A percentile compares a stretch with the other conserved stretches of the same genome.
Conservation (phyloP, 2,797 vertebrate genomes). For the Monodelphis domestica region DNA sequence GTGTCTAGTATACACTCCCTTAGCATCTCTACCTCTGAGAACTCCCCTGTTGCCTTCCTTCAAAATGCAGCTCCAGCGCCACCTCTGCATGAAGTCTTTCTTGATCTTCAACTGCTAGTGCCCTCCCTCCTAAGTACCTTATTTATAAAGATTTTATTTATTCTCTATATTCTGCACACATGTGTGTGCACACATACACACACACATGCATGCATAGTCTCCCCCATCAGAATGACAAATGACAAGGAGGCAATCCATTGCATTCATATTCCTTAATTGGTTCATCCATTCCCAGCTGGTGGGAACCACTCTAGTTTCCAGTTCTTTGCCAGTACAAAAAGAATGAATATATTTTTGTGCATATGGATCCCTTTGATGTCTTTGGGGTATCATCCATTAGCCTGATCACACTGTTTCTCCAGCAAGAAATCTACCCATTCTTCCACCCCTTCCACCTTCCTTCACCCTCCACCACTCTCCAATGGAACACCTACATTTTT, state of each 20-base stretch:
- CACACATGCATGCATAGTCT: too few relatives aligned
- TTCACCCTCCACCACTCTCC: background rate
- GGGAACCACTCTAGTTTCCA: background rate
- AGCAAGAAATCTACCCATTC: background rate
- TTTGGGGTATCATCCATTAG: background rate
- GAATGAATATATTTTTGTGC: background rate
- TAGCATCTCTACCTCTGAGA: background rate
- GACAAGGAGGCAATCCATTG: too few relatives aligned
- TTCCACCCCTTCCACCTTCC: background rate
- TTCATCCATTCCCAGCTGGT: background rate
- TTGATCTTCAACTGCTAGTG: background rate
- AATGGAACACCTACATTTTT: background rate
- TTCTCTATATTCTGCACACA: too few relatives aligned
- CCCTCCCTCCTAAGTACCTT: background rate
- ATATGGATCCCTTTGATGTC: background rate
- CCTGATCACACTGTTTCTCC: background rate
- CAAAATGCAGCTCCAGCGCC: background rate
- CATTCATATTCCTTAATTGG: background rate
- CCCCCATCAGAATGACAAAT: too few relatives aligned
- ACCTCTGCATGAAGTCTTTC: background rate
- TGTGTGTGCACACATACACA: rapidly evolving
- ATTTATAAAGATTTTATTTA: background rate
- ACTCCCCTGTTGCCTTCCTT: background rate
- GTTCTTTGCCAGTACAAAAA: background rate
- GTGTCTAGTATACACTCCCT: background rate